Evolutionary conservation across 2,888 invertebrate genomes (phyloP).

Genomic region (Trichogramma evanescens): DNA sequence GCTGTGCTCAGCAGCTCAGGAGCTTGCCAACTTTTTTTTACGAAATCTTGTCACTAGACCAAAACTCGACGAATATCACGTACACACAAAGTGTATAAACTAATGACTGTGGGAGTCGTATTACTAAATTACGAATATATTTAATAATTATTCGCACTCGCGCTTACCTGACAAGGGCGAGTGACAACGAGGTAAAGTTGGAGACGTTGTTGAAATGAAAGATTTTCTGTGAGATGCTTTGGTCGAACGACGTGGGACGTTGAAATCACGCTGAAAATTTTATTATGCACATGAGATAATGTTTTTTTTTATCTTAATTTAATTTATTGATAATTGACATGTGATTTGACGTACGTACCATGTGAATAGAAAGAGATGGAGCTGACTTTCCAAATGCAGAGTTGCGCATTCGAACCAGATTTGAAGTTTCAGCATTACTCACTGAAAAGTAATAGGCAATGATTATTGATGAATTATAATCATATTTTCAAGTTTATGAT

Average conservation of each 20-base stretch:
- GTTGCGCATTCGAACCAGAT: conserved; percentile 80
- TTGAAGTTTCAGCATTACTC: conserved; percentile 52
- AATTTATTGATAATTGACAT: neutral
- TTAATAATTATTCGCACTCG: neutral
- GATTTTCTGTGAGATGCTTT: conserved; percentile 65
- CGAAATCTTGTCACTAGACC: conserved; percentile 21
- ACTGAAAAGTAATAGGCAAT: conserved; percentile 35
- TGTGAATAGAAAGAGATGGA: conserved; percentile 74
- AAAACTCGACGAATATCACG: conserved; percentile 11
- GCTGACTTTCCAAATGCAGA: conserved; percentile 90
- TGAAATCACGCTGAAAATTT: conserved; percentile 42
- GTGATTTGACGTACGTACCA: conserved; percentile 50
- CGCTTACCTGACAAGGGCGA: conserved; percentile 63
- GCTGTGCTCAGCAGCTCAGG: neutral
- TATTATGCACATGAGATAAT: conserved; percentile 13
- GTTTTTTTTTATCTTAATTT: neutral
- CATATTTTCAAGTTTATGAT: neutral
- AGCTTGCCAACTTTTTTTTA: conserved; percentile 13
- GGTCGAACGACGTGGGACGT: conserved; percentile 51
- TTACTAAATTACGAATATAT: neutral
- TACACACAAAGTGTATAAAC: neutral
- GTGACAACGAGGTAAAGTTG: conserved; percentile 68
- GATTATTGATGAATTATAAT: conserved; percentile 3
- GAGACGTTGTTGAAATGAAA: conserved; percentile 68
- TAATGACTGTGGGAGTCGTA: conserved; percentile 12